These are phyloP conservation scores for Archips crataeganus DNA, from an alignment of 2,888 invertebrate species.

Conservation along the genomic window DNA sequence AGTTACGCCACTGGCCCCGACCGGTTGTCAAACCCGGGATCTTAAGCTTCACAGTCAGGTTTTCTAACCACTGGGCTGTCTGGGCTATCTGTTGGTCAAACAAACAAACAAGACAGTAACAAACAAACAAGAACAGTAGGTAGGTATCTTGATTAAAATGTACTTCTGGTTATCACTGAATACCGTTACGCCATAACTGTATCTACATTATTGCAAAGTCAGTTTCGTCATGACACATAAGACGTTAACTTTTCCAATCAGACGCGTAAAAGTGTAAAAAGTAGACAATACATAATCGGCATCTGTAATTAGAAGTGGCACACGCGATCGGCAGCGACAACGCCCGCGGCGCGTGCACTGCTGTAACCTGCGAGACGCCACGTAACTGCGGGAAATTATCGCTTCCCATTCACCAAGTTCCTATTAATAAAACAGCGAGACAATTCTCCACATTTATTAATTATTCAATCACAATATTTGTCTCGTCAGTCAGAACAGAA, in stretches of 20 bases:
- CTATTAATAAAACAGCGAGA: conserved; percentile 19
- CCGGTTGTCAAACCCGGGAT: no score
- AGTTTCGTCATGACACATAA: conserved; percentile 68
- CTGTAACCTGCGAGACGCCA: conserved; percentile 26
- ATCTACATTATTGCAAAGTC: conserved; percentile 46
- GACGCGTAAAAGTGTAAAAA: conserved; percentile 70
- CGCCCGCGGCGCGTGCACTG: conserved; percentile 45
- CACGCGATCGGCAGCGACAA: conserved; percentile 61
- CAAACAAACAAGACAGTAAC: no score
- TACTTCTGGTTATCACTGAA: conserved; percentile 40
- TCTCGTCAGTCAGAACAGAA: not conserved
- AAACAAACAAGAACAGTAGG: no score
- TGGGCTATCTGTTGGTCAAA: no score
- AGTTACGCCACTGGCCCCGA: no score
- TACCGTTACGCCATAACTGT: conserved; percentile 55
- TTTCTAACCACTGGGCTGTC: no score
- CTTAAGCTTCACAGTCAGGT: no score
- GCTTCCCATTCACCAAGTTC: conserved; percentile 40
- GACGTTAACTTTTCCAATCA: conserved; percentile 78
- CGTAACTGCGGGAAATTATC: conserved; percentile 41
- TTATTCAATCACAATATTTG: conserved; percentile 39
- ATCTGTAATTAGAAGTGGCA: conserved; percentile 63
- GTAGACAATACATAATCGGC: conserved; percentile 72
- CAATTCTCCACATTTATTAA: conserved; percentile 31
- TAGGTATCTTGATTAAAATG: conserved; percentile 8